These are phyloP conservation scores for Syngnathus scovelli DNA, from an alignment of 2,113 vertebrate genomes.

Conservation along the genomic window DNA sequence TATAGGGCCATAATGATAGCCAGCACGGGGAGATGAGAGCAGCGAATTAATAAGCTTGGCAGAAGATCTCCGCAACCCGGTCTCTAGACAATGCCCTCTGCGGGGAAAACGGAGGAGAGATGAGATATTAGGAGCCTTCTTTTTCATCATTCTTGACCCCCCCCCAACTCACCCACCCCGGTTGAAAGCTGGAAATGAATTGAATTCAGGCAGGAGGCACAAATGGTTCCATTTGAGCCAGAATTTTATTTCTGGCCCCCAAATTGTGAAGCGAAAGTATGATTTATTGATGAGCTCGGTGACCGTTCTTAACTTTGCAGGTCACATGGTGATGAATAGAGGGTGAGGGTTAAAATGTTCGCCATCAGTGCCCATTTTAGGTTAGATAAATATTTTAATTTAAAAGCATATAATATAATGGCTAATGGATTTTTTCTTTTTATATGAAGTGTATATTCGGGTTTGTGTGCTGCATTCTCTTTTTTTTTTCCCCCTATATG, in stretches of 20 bases:
- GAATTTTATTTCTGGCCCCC: conserved; percentile 34
- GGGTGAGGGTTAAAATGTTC: conserved; percentile 19
- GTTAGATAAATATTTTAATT: background rate
- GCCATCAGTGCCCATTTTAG: background rate
- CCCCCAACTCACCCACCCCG: background rate
- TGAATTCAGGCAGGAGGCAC: conserved; percentile 37
- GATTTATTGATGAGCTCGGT: conserved; percentile 48
- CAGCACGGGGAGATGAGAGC: conserved; percentile 71
- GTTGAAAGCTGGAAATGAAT: conserved; percentile 46
- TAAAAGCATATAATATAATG: background rate
- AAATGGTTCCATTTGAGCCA: conserved; percentile 40
- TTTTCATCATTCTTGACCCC: conserved; percentile 29
- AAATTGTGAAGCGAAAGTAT: conserved; percentile 26
- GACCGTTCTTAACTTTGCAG: conserved; percentile 7
- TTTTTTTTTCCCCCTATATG: background rate
- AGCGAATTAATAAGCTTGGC: conserved; percentile 71
- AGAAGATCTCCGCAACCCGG: conserved; percentile 60
- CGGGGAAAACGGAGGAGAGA: conserved; percentile 53
- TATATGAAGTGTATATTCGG: no score
- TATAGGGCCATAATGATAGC: conserved; percentile 76
- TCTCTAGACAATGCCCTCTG: conserved; percentile 66
- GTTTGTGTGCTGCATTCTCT: background rate
- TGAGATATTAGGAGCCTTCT: conserved; percentile 56
- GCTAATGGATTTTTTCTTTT: no score
- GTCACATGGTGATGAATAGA: conserved; percentile 20